Evolutionary conservation across 2,888 invertebrate genomes (phyloP), one percentile per base, ranked within the genome.

Genomic region (Lepidochitona cinerea): DNA sequence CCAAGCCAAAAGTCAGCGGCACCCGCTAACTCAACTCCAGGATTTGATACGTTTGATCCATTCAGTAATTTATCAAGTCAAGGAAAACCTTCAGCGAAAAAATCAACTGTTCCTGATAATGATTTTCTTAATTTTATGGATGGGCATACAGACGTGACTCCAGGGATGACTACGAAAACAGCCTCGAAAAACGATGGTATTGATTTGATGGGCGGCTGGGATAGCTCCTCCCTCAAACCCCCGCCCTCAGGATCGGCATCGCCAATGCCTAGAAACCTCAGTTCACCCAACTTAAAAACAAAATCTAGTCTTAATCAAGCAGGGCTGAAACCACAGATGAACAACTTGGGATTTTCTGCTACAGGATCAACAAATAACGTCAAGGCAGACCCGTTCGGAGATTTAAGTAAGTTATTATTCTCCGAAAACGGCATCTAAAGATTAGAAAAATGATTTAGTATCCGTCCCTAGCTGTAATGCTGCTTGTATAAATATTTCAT

Each of bases 321-420:
- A 29, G 59, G 59, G 26, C 26, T 59, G 59, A 59, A 59, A 9
- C 59, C 59, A 29, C 26, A 59, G 32, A 29, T 26, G 26, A 32
- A 26, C 23, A 49, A 49, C 23, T 23, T 49, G 3, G 59, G 59
- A 12, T 29, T 14, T 32, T 29, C 59, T 26, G 29, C 33, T n/a
- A 54, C 12, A 32, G 29, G 68, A 32, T 29, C 59, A 14, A 32
- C 59, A 23, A 59, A 59, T 29, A 59, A 59, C 32, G 75, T 80
- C 6, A 79, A 78, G 36, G 75, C 79, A 36, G 89, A 89, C 77
- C 88, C 88, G 23, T 89, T 89, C 83, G 86, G 86, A 36, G 87
- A 86, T 49, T 75, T 89, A 54, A 88, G 89, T 89, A 75, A 77
- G 81, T 70, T n/a, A n/a, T n/a, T n/a, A n/a, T n/a, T n/a, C n/a